These are phyloP conservation scores for Polydrusus cervinus DNA, from an alignment of 2,888 invertebrate genomes.

Conservation along the genomic window DNA sequence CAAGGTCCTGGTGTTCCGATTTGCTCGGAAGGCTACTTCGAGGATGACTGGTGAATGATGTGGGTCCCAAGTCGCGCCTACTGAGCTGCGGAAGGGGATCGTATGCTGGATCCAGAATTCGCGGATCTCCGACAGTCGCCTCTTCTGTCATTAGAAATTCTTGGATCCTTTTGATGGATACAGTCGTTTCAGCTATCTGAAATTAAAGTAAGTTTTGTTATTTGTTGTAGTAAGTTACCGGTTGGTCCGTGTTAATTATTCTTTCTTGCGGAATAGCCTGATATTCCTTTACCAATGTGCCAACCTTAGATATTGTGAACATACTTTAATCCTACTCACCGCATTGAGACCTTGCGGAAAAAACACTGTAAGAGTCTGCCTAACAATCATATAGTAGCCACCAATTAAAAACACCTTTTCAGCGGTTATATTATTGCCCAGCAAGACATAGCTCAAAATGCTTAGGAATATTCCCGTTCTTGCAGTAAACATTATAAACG, in stretches of 20 bases:
- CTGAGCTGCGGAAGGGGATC: background rate
- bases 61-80: background rate
- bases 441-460: constrained; percentile 74
- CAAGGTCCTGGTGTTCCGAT: background rate
- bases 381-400: constrained; percentile 77
- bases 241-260: background rate
- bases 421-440: constrained; percentile 70
- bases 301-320: no score
- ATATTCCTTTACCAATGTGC: no score
- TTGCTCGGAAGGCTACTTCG: background rate
- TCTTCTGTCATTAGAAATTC: constrained; percentile 64
- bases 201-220: constrained; percentile 13
- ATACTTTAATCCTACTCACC: constrained; percentile 58
- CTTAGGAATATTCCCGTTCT: constrained; percentile 82
- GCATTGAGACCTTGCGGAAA: constrained; percentile 77
- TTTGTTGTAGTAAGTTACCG: no score
- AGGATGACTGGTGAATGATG: background rate
- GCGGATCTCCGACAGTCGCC: constrained; percentile 64
- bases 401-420: constrained; percentile 74
- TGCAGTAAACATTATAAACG: constrained; percentile 83
- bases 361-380: constrained; percentile 76
- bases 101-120: constrained; percentile 61
- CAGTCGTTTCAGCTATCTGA: constrained; percentile 73
- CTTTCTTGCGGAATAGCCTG: no score
- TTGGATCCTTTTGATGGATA: constrained; percentile 72